These are phyloP conservation scores for Drosophila saltans DNA, from an alignment of 1,140 invertebrate genomes.

Conservation along the genomic window DNA sequence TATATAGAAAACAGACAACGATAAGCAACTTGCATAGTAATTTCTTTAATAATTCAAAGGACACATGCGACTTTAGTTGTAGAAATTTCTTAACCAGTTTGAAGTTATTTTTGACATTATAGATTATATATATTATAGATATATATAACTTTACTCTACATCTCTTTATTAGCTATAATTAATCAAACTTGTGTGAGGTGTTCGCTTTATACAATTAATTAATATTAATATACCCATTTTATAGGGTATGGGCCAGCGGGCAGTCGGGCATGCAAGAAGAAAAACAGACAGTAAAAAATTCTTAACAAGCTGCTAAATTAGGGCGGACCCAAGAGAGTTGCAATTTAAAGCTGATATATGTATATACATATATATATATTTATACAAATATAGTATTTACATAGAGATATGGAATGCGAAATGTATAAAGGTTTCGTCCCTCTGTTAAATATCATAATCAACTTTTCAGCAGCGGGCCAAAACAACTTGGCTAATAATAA, in stretches of 20 bases:
- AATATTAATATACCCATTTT: not conserved
- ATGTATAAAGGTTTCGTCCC: slow-evolving; percentile 15
- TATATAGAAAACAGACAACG: too few species aligned
- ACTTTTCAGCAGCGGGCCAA: not conserved
- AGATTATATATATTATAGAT: too few species aligned
- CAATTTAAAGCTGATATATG: slow-evolving; percentile 12
- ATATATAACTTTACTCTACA: too few species aligned
- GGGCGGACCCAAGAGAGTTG: slow-evolving; percentile 22
- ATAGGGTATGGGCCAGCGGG: not conserved
- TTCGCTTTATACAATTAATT: not conserved
- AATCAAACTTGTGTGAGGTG: too few species aligned
- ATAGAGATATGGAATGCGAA: not conserved
- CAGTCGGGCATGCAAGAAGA: not conserved
- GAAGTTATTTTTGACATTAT: too few species aligned
- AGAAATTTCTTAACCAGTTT: too few species aligned
- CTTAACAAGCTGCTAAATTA: slow-evolving; percentile 58
- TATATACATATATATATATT: too few species aligned
- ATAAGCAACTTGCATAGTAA: too few species aligned
- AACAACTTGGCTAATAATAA: slow-evolving; percentile 53
- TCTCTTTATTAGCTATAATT: too few species aligned
- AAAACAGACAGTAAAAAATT: slow-evolving; percentile 19
- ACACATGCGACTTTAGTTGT: too few species aligned
- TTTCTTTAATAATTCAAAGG: too few species aligned
- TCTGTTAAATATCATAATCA: slow-evolving; percentile 29
- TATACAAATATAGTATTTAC: too few species aligned